Evolutionary conservation across 2,888 invertebrate species (phyloP).

Genomic region (Villa cingulata): DNA sequence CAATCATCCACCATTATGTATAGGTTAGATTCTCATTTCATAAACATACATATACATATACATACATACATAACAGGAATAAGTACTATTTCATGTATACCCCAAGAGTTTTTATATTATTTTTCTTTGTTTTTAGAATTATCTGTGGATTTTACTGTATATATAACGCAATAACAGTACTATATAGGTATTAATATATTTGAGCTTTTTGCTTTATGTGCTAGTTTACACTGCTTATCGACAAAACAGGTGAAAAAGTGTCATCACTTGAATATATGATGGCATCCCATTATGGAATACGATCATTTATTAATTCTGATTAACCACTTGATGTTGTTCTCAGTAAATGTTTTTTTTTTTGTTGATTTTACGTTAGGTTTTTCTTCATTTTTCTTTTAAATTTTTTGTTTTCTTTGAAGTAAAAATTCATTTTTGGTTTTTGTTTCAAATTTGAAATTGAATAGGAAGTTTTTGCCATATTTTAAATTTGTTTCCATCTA

Average conservation of each 20-base stretch:
- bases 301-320: slow-evolving; percentile 13
- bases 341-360: too few species aligned
- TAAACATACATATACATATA: neutral
- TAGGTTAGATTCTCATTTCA: neutral
- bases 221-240: slow-evolving; percentile 5
- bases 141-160: too few species aligned
- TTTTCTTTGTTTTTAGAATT: neutral
- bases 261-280: slow-evolving; percentile 10
- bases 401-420: too few species aligned
- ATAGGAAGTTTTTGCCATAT: too few species aligned
- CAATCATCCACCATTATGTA: neutral
- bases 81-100: neutral
- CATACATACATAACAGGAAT: neutral
- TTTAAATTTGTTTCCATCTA: too few species aligned
- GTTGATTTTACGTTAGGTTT: too few species aligned
- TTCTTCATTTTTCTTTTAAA: too few species aligned
- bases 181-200: too few species aligned
- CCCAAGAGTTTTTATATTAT: neutral
- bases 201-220: neutral
- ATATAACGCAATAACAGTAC: too few species aligned
- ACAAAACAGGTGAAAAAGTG: slow-evolving; percentile 12
- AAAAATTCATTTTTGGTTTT: slow-evolving; percentile 14
- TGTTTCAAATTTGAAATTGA: too few species aligned
- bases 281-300: slow-evolving; percentile 7
- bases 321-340: neutral